Conservation (phyloP, 2,797 vertebrate genomes). For the Clarias pachynema region DNA sequence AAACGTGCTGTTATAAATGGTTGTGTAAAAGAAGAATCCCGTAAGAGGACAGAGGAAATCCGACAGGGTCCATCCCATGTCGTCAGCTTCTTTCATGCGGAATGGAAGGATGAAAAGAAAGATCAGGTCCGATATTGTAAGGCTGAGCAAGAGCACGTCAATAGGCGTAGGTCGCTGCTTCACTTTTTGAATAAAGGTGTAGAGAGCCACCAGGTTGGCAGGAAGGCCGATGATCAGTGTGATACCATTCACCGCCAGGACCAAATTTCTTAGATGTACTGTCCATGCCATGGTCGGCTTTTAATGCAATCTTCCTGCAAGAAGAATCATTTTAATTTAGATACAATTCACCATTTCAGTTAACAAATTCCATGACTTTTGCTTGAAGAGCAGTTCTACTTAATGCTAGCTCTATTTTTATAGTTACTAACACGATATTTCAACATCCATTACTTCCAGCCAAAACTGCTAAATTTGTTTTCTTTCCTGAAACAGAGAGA, state of each 20-base stretch:
- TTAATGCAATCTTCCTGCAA: constrained; percentile 8
- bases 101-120: constrained; percentile 67
- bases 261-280: constrained; percentile 20
- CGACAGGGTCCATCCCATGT: constrained; percentile 58
- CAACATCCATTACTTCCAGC: not conserved
- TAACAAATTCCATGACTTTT: not conserved
- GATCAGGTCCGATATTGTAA: constrained; percentile 60
- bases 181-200: constrained; percentile 56
- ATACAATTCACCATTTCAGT: not conserved
- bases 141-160: constrained; percentile 54
- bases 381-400: constrained; percentile 13
- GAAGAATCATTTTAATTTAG: not conserved
- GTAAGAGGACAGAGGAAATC: constrained; percentile 64
- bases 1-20: constrained; percentile 66
- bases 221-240: constrained; percentile 51
- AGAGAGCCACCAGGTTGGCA: constrained; percentile 47
- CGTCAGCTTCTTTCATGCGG: constrained; percentile 61
- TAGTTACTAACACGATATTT: no score
- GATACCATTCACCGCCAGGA: constrained; percentile 54
- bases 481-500: constrained; percentile 6
- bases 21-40: constrained; percentile 66
- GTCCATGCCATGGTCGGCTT: constrained; percentile 31
- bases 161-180: constrained; percentile 55
- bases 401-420: not conserved
- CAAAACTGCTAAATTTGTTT: not conserved